A percentile compares a stretch with the other conserved stretches of the same genome.
Conservation (phyloP, 2,888 invertebrate species). For the Cremastobaeus sp. region DNA sequence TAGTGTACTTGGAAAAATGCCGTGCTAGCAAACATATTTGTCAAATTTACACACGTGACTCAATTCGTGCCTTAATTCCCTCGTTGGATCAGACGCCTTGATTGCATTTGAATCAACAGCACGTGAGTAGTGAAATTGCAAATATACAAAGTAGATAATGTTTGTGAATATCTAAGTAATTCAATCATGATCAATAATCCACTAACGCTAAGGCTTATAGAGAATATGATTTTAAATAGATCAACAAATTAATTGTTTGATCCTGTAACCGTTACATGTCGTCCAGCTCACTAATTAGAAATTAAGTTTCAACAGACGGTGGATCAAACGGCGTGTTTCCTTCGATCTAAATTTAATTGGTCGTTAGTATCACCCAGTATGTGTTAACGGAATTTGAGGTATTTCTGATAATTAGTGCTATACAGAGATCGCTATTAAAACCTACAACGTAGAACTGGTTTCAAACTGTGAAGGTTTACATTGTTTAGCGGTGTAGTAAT, state of each 20-base stretch:
- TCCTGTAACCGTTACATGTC: background rate
- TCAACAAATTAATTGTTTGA: background rate
- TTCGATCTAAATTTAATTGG: conserved; percentile 27
- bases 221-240: background rate
- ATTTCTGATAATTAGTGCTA: too few relatives aligned
- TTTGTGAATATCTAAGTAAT: background rate
- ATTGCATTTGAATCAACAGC: background rate
- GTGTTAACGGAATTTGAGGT: too few relatives aligned
- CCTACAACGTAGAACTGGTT: too few relatives aligned
- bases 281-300: conserved; percentile 23
- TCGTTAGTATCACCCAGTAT: conserved; percentile 12
- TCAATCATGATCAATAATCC: background rate
- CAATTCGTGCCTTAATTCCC: background rate
- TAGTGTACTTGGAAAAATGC: conserved; percentile 17
- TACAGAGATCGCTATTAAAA: too few relatives aligned
- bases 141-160: too few relatives aligned
- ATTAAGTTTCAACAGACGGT: conserved; percentile 26
- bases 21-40: background rate
- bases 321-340: conserved; percentile 4
- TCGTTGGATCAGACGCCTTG: background rate
- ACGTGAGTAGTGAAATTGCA: too few relatives aligned
- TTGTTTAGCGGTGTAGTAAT: too few relatives aligned
- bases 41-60: background rate
- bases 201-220: background rate
- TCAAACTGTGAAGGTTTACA: too few relatives aligned